phyloP scores from a whole-genome alignment of 1,140 invertebrate genomes.

The Zeugodacus cucurbitae region DNA sequence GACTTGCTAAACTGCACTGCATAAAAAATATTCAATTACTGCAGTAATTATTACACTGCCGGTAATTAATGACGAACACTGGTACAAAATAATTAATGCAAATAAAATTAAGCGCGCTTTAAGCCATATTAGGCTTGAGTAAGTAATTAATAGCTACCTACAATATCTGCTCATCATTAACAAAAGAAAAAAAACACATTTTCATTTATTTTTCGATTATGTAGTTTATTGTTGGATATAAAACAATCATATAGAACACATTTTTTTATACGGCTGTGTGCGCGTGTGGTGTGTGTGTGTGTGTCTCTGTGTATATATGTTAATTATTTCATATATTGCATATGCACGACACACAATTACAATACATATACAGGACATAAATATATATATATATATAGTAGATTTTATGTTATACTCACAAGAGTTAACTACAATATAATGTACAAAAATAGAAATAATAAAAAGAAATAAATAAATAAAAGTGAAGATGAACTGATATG shows the following conservation, averaged over 20 bases:
- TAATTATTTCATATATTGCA: slow-evolving; percentile 18
- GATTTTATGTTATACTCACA: slow-evolving; percentile 11
- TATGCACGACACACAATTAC: slow-evolving; percentile 26
- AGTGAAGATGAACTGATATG: neutral
- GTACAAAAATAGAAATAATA: neutral
- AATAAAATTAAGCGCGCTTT: too few relatives aligned
- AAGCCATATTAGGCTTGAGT: too few relatives aligned
- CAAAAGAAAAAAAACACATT: neutral
- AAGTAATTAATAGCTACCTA: too few relatives aligned
- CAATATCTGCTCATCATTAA: too few relatives aligned
- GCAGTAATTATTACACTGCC: too few relatives aligned
- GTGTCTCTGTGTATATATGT: neutral
- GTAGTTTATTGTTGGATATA: slow-evolving; percentile 37
- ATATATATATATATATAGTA: neutral
- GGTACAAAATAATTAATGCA: too few relatives aligned
- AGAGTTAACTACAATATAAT: slow-evolving; percentile 19
- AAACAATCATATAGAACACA: slow-evolving; percentile 39
- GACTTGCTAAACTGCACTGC: too few relatives aligned
- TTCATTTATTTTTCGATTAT: slow-evolving; percentile 16
- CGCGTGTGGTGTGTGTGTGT: neutral
- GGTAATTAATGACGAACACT: too few relatives aligned
- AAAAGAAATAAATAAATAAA: neutral
- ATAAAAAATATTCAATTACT: too few relatives aligned
- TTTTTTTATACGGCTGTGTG: slow-evolving; percentile 8
- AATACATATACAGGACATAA: slow-evolving; percentile 36